Conservation (phyloP, 2,113 vertebrate genomes). For the Ictidomys tridecemlineatus region DNA sequence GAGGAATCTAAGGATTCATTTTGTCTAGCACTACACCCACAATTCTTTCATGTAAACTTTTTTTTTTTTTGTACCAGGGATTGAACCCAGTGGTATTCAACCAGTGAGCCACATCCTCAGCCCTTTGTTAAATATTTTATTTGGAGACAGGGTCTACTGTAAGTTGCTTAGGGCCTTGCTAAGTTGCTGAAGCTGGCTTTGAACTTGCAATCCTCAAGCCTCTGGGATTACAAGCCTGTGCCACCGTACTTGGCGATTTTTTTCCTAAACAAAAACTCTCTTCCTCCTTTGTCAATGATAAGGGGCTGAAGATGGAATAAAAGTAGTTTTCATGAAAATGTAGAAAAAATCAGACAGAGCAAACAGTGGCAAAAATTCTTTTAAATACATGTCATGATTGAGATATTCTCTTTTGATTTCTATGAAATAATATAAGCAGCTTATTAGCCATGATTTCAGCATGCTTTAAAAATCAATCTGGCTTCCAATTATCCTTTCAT, state of each 20-base stretch:
- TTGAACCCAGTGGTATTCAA: no score
- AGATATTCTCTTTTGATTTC: constrained; percentile 5
- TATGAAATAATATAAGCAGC: neutral
- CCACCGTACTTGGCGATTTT: neutral
- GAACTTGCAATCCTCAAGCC: no score
- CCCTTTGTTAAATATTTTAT: no score
- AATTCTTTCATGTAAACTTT: neutral
- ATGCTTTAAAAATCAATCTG: neutral
- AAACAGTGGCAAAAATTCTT: neutral
- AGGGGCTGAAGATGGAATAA: neutral
- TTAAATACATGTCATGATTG: neutral
- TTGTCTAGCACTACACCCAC: neutral
- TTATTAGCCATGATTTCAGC: neutral
- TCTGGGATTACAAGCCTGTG: no score
- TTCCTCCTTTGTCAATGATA: neutral
- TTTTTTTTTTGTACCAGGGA: no score
- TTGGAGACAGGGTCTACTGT: no score
- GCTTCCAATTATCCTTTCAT: constrained; percentile 54
- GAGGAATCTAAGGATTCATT: neutral
- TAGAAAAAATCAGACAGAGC: neutral
- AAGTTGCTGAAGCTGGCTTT: no score
- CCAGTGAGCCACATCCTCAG: no score
- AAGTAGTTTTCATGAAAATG: neutral
- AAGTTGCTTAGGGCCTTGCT: no score
- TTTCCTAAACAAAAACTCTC: neutral